Evolutionary conservation across 2,888 invertebrate species (phyloP).

Genomic region (Drosophila infuscata): DNA sequence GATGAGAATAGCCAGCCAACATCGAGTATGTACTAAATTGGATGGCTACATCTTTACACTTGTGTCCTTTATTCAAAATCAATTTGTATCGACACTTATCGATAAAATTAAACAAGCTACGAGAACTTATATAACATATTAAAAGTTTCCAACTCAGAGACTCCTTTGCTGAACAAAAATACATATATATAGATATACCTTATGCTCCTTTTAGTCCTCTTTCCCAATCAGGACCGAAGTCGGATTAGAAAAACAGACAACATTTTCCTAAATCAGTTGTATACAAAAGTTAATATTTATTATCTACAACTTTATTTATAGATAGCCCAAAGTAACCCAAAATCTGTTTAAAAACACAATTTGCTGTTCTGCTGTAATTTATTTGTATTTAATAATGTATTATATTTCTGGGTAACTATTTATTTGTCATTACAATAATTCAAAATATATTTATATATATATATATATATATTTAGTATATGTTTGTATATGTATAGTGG

Average conservation of each 20-base stretch:
- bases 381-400: constrained; percentile 17
- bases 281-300: neutral
- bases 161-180: neutral
- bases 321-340: neutral
- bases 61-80: neutral
- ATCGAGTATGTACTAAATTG: neutral
- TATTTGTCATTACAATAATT: constrained; percentile 38
- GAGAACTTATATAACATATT: neutral
- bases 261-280: neutral
- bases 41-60: too few relatives aligned
- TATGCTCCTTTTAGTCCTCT: neutral
- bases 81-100: neutral
- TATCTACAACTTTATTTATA: neutral
- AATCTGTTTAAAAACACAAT: neutral
- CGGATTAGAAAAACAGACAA: neutral
- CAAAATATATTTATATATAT: constrained; percentile 16
- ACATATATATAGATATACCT: neutral
- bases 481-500: neutral
- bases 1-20: neutral
- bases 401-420: constrained; percentile 8
- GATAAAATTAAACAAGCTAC: neutral
- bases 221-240: neutral
- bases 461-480: constrained; percentile 11
- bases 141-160: neutral
- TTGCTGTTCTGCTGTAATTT: constrained; percentile 2